These are phyloP conservation scores for Ommatoiulus sabulosus DNA, from an alignment of 2,888 invertebrate species.

Conservation along the genomic window DNA sequence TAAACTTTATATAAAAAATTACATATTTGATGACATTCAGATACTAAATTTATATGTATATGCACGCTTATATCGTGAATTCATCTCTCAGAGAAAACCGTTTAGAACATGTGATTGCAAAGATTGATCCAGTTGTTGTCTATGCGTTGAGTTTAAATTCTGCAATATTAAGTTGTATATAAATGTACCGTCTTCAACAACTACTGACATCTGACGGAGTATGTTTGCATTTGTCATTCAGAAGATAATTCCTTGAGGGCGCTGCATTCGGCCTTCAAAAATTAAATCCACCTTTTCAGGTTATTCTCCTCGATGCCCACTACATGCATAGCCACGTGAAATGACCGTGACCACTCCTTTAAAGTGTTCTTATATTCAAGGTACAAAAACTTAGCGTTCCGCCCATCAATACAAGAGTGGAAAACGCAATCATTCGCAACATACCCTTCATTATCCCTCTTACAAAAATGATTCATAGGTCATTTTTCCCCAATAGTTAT, in stretches of 20 bases:
- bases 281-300: background rate
- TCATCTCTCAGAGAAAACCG: no score
- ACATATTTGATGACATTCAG: no score
- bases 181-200: background rate
- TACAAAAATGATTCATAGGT: background rate
- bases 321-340: background rate
- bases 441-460: background rate
- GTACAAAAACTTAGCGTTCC: background rate
- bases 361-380: background rate
- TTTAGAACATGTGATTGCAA: no score
- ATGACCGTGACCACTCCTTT: slow-evolving; percentile 10
- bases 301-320: slow-evolving; percentile 11
- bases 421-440: background rate
- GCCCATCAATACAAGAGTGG: background rate
- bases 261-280: background rate
- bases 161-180: no score
- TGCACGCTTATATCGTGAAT: no score
- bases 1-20: no score
- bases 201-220: background rate
- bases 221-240: background rate
- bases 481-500: background rate
- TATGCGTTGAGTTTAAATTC: background rate
- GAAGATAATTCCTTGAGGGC: background rate
- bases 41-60: no score
- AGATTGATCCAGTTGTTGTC: background rate